These are phyloP conservation scores for Chamaea fasciata DNA, from an alignment of 2,113 vertebrate species.

Conservation along the genomic window DNA sequence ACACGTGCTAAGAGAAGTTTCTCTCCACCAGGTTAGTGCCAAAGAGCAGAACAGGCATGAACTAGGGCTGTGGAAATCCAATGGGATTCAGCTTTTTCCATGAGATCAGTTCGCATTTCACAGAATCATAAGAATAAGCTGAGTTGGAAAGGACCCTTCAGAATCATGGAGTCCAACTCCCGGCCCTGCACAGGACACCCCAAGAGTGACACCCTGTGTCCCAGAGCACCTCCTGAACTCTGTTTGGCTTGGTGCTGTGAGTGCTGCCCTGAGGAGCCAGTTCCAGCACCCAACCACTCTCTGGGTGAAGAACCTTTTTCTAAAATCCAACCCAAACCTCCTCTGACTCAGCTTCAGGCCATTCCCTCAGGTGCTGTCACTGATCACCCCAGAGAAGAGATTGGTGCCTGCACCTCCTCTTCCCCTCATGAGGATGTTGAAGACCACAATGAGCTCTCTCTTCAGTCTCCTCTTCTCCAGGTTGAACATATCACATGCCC, in stretches of 20 bases:
- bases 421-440: not conserved
- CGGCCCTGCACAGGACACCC: not conserved
- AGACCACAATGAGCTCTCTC: not conserved
- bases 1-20: not conserved
- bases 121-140: not conserved
- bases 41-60: not conserved
- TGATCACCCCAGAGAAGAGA: not conserved
- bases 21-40: not conserved
- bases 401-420: not conserved
- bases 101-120: not conserved
- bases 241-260: not conserved
- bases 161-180: not conserved
- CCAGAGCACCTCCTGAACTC: rapidly evolving
- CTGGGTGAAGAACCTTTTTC: not conserved
- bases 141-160: not conserved
- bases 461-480: not conserved
- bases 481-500: not conserved
- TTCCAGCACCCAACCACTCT: not conserved
- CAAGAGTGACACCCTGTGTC: not conserved
- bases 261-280: not conserved
- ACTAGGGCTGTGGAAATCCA: not conserved
- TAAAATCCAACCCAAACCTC: not conserved
- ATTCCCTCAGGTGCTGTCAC: rapidly evolving
- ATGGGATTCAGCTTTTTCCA: not conserved
- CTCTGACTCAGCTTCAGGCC: not conserved